phyloP scores from a whole-genome alignment of 1,140 invertebrate species.

The Euborellia annulipes region DNA sequence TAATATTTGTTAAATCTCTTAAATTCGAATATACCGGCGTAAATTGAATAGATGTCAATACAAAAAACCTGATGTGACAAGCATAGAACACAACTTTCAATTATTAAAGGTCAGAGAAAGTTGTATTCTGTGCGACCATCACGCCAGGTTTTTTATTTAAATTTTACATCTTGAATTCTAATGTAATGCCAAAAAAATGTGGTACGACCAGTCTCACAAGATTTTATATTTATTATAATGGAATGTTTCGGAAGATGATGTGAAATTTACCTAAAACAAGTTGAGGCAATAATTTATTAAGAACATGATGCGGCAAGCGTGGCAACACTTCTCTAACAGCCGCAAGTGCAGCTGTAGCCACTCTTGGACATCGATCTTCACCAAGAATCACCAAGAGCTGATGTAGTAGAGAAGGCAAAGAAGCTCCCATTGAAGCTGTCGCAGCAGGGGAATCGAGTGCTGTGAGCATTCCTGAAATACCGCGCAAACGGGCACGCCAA shows the following conservation, averaged over 20 bases:
- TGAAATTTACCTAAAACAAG: constrained; percentile 15
- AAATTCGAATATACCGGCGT: too few relatives aligned
- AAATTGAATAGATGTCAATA: too few relatives aligned
- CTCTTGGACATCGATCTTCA: constrained; percentile 40
- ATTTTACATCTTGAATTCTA: too few relatives aligned
- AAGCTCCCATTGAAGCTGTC: constrained; percentile 32
- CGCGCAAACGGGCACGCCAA: constrained; percentile 38
- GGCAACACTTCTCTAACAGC: constrained; percentile 30
- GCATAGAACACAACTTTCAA: too few relatives aligned
- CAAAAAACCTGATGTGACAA: too few relatives aligned
- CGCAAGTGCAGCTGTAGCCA: constrained; percentile 36
- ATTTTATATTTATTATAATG: constrained; percentile 25
- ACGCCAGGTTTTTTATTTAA: too few relatives aligned
- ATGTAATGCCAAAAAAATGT: too few relatives aligned
- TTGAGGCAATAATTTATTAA: constrained; percentile 7
- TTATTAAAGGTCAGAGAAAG: too few relatives aligned
- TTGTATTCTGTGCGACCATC: too few relatives aligned
- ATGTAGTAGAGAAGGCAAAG: constrained; percentile 43
- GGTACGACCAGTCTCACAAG: too few relatives aligned
- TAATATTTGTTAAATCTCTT: too few relatives aligned
- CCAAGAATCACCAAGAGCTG: constrained; percentile 35
- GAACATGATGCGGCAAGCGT: constrained; percentile 12
- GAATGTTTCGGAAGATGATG: constrained; percentile 16
- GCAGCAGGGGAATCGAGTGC: constrained; percentile 27
- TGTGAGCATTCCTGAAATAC: constrained; percentile 26